Conservation (phyloP, 2,797 vertebrate species). For the Hippopotamyrus pictus region DNA sequence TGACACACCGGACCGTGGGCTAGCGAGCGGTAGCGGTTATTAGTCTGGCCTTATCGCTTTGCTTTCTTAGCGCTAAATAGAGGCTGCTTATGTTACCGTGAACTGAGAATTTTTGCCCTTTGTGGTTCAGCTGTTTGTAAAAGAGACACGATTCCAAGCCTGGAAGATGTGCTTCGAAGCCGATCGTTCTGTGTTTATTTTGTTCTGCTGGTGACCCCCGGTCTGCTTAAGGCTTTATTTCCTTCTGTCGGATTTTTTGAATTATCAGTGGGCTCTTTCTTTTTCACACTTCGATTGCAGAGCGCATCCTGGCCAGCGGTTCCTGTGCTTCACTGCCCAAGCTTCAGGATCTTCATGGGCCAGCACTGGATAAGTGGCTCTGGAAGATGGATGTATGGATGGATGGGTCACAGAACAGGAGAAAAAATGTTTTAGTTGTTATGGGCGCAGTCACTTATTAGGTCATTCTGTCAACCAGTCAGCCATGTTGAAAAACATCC, state of each 20-base stretch:
- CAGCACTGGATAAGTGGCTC: neutral
- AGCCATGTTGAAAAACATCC: neutral
- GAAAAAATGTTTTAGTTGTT: neutral
- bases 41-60: conserved; percentile 7
- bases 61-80: conserved; percentile 9
- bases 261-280: neutral
- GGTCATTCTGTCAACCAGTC: neutral
- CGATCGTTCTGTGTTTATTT: neutral
- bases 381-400: neutral
- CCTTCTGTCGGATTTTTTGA: neutral
- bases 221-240: neutral
- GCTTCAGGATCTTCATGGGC: neutral
- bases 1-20: neutral
- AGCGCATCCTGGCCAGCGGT: neutral
- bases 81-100: neutral
- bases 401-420: neutral
- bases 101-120: neutral
- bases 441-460: neutral
- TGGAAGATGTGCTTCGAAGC: neutral
- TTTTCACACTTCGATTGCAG: neutral
- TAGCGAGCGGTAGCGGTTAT: neutral
- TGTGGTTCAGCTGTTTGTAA: neutral
- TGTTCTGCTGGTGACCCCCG: neutral
- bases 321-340: neutral
- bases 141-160: neutral